Base-by-base conservation (phyloP, 2,888 invertebrate genomes). In the Hypselothyrea guttata region DNA sequence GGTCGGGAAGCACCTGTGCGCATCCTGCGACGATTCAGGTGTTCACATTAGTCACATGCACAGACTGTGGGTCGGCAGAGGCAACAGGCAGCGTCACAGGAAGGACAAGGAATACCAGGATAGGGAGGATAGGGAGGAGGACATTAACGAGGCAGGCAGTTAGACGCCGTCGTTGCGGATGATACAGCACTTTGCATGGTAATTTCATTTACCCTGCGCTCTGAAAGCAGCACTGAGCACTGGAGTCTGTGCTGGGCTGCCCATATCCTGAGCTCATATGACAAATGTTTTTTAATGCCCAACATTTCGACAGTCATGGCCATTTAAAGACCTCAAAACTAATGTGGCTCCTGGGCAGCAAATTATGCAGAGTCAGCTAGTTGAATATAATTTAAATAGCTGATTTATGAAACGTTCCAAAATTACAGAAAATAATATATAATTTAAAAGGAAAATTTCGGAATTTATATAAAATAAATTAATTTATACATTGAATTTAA, bases 81-180 rank as follows among this genome's bases (percentile, higher is more conserved):
- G 28, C 31, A 48, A 34, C 46, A 37, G 27, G 35, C 70, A 54
- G 48, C 18, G 18, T 18, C 54, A 34, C 45, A 49, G 55, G 54
- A 67, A 47, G 54, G 15, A 48, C 49, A 49, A 42, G 33, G 42
- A n/a, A n/a, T n/a, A n/a, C n/a, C n/a, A 47, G 54, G 15, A 48
- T 40, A 49, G 44, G 33, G 42, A 52, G 42, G 64, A 78, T 64
- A 52, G 41, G 63, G 38, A 52, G 61, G 61, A 78, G 78, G 67
- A 79, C 78, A 81, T 79, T 79, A 79, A 84, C 78, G 84, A 84
- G 84, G 84, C 72, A 77, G 84, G 78, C 78, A 81, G 78, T 81
- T 79, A 81, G 84, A 74, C 67, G 61, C 61, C 61, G 58, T 54
- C 47, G 44, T 13, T 41, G 53, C 16, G 41, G 44, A 77, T 77